Base-by-base conservation (phyloP, 2,113 vertebrate genomes). In the Toxostoma redivivum region DNA sequence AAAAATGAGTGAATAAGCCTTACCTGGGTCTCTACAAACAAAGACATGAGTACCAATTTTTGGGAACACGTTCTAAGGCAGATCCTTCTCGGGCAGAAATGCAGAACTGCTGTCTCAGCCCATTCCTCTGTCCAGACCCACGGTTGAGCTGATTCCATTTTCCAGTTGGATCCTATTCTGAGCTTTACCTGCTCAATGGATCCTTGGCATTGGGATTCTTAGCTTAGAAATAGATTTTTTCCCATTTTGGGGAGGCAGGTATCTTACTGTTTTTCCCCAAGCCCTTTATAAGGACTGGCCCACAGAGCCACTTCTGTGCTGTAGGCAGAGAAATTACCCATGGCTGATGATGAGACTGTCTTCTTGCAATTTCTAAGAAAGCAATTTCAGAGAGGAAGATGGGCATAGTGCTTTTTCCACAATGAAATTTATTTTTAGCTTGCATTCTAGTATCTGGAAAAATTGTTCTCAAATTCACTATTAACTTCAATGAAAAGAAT, bases 361-460 rank as follows among this genome's bases (percentile, higher is more conserved):
- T 66, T 56, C 44, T 67, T 84, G 42, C 48, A 45, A 61, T 82
- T 90, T 82, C 74, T 35, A 58, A 90, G 50, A 79, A 53, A 48
- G 40, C 33, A 72, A 50, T 90, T 97, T 85, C 81, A 69, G 70
- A 67, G 53, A 53, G 37, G 53, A 88, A 85, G 79, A 58, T 33
- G 50, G 62, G 15, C 45, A 86, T 8, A 38, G 67, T 58, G 42
- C 48, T 87, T 85, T 92, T 81, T 64, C 66, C 78, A 72, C 65
- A 71, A 56, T 44, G 38, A 62, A 79, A 73, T 65, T 65, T 79
- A 93, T 90, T 95, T 94, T 93, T 87, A 94, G 44, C 23, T 88
- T 79, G 10, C 40, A 72, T 90, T 80, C 64, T 92, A 80, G 23
- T 40, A 50, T 44, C 76, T 73, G 28, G 53, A 61, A 90, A 73